A percentile compares a stretch with the other conserved stretches of the same genome.
These are phyloP conservation scores for Eulacestoma nigropectus DNA, from an alignment of 2,113 vertebrate genomes.

Conservation along the genomic window DNA sequence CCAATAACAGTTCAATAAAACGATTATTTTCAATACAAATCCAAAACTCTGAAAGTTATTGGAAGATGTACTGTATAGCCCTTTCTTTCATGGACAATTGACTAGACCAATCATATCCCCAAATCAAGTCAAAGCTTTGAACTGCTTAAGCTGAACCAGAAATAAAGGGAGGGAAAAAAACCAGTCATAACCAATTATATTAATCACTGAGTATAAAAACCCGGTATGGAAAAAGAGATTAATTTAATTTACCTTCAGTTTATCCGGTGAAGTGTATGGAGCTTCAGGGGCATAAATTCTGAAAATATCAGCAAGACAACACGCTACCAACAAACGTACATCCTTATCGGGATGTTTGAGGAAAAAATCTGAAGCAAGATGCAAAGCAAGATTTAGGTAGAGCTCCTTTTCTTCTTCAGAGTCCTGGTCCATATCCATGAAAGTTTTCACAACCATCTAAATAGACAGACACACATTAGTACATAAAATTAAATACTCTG, in stretches of 20 bases:
- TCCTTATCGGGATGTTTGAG: slow-evolving; percentile 99
- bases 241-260: slow-evolving; percentile 85
- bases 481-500: background rate
- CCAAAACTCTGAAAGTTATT: background rate
- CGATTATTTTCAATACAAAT: background rate
- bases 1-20: background rate
- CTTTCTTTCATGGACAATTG: background rate
- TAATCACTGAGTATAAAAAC: background rate
- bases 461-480: background rate
- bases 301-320: slow-evolving; percentile 98
- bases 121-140: background rate
- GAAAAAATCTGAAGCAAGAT: slow-evolving; percentile 98
- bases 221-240: background rate
- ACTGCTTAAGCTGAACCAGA: background rate
- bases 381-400: slow-evolving; percentile 93
- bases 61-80: background rate
- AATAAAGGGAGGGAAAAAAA: background rate
- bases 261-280: slow-evolving; percentile 96
- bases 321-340: slow-evolving; percentile 94
- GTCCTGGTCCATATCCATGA: slow-evolving; percentile 99
- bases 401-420: slow-evolving; percentile 99
- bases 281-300: slow-evolving; percentile 98
- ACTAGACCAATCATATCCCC: background rate
- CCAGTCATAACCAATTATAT: background rate
- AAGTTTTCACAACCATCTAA: slow-evolving; percentile 99